A percentile compares a stretch with the other conserved stretches of the same genome.
Conservation (phyloP, 2,113 vertebrate species). For the Pogonocichla stellata region DNA sequence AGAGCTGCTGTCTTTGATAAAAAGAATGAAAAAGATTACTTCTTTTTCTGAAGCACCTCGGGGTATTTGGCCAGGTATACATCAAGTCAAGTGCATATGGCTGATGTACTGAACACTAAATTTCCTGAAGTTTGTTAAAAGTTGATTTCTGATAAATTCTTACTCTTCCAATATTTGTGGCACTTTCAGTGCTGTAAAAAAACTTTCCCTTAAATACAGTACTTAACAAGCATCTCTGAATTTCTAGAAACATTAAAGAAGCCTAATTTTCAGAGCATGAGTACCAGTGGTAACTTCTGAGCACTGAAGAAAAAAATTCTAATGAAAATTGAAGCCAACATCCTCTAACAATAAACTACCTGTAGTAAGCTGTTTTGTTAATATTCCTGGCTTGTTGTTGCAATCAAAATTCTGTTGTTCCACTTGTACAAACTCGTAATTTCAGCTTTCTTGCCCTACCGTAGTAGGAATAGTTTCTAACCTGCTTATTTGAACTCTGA, state of each 20-base stretch:
- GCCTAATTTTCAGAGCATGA: neutral
- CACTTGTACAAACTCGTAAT: neutral
- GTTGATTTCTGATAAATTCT: neutral
- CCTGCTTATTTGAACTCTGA: neutral
- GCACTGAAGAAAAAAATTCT: neutral
- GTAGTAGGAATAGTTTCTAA: neutral
- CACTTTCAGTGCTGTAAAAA: neutral
- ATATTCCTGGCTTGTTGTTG: neutral
- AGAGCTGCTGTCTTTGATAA: neutral
- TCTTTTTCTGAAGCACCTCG: neutral
- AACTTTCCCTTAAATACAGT: neutral
- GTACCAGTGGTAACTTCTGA: neutral
- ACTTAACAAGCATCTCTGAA: neutral
- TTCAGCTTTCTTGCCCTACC: neutral
- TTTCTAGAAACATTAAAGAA: neutral
- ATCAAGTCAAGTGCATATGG: neutral
- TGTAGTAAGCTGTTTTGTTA: neutral
- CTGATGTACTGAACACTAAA: neutral
- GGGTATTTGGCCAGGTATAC: neutral
- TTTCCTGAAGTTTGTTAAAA: neutral
- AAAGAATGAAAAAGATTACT: neutral
- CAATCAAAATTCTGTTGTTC: neutral
- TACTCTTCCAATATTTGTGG: neutral
- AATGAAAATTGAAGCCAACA: neutral
- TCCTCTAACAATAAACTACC: neutral